These are phyloP conservation scores for Hypotaenidia philippensis DNA, from an alignment of 2,797 vertebrate species.

Conservation along the genomic window DNA sequence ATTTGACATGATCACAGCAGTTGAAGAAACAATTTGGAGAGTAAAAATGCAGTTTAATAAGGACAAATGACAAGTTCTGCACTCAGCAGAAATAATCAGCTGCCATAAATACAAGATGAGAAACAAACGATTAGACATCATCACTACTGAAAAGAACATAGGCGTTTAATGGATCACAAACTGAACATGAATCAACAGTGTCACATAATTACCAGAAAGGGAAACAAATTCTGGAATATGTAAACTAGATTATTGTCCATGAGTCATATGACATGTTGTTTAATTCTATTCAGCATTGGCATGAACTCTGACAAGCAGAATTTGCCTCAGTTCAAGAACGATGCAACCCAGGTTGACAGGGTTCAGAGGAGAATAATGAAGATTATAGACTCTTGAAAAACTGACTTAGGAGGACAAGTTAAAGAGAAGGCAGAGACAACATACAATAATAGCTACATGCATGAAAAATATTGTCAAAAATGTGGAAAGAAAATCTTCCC, in stretches of 20 bases:
- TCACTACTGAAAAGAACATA: not conserved
- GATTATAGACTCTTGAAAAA: not conserved
- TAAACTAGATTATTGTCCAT: fast-evolving
- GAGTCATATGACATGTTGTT: not conserved
- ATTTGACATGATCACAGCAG: not conserved
- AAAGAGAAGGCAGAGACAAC: not conserved
- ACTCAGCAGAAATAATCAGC: constrained; percentile 12
- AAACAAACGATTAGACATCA: not conserved
- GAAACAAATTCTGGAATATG: not conserved
- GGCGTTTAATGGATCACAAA: not conserved
- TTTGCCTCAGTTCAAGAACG: not conserved
- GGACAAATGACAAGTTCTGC: not conserved
- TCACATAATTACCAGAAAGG: not conserved
- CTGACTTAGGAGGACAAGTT: not conserved
- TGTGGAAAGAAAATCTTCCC: not conserved
- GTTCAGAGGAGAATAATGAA: not conserved
- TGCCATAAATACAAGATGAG: not conserved
- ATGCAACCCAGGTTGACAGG: not conserved
- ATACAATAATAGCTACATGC: not conserved
- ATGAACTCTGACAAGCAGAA: not conserved
- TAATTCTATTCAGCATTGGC: not conserved
- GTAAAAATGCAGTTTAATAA: not conserved
- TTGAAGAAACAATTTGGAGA: not conserved
- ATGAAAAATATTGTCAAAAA: not conserved
- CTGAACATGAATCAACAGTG: not conserved